Conservation (phyloP, 2,888 invertebrate genomes). For the Eupithecia subumbrata region DNA sequence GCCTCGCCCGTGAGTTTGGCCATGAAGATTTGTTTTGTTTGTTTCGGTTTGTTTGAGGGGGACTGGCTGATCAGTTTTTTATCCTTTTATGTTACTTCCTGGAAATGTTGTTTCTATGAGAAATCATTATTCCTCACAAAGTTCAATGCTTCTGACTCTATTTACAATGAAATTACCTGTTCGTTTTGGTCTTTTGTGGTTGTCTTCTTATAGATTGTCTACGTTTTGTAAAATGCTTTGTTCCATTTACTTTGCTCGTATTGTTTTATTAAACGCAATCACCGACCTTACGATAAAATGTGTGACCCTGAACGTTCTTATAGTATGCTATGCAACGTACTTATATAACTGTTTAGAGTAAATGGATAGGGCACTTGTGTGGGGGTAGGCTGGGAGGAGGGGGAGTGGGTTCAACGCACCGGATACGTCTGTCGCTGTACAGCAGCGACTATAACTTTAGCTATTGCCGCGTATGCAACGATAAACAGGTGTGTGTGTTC, state of each 20-base stretch:
- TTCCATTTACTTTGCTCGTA: conserved; percentile 43
- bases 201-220: background rate
- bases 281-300: conserved; percentile 30
- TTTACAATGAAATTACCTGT: background rate
- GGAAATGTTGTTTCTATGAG: conserved; percentile 11
- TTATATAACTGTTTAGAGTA: conserved; percentile 42
- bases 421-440: conserved; percentile 77
- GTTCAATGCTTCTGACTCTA: background rate
- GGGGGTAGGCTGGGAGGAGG: conserved; percentile 55
- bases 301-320: conserved; percentile 43
- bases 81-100: conserved; percentile 23
- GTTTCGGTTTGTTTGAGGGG: conserved; percentile 32
- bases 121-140: background rate
- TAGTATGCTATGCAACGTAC: conserved; percentile 27
- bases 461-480: conserved; percentile 56
- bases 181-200: background rate
- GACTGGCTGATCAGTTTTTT: conserved; percentile 19
- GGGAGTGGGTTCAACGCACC: conserved; percentile 78
- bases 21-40: conserved; percentile 62
- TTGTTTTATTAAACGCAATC: conserved; percentile 30
- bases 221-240: conserved; percentile 8
- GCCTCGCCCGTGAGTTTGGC: conserved; percentile 52
- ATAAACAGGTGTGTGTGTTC: conserved; percentile 67
- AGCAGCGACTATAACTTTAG: conserved; percentile 52
- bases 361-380: conserved; percentile 49